Percentiles rank a stretch among this genome's conserved stretches.
These are phyloP conservation scores for Acrossocheilus fasciatus DNA, from an alignment of 2,797 vertebrate genomes.

Conservation along the genomic window DNA sequence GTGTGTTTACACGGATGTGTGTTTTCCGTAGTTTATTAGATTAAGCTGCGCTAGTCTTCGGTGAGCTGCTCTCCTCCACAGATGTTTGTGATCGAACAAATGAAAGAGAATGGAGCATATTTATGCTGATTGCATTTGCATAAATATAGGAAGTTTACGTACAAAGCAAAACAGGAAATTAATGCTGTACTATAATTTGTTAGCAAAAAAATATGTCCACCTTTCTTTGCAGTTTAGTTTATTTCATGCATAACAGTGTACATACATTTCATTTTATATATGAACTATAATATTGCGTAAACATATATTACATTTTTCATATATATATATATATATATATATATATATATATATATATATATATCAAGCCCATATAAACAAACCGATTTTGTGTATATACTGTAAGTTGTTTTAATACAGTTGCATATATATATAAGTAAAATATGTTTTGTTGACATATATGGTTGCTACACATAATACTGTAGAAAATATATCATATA, in stretches of 20 bases:
- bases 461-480: not conserved
- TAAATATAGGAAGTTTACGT: not conserved
- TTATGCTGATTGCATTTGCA: slow-evolving; percentile 41
- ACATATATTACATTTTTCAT: not conserved
- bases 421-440: too few relatives aligned
- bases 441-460: too few relatives aligned
- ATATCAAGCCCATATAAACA: not conserved
- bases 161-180: slow-evolving; percentile 17
- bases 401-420: too few relatives aligned
- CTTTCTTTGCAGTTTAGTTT: not conserved
- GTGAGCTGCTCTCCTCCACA: slow-evolving; percentile 13
- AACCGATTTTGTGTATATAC: too few relatives aligned
- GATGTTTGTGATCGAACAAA: slow-evolving; percentile 48
- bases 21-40: slow-evolving; percentile 49
- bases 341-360: not conserved
- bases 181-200: slow-evolving; percentile 14
- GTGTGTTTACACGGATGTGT: slow-evolving; percentile 42
- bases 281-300: not conserved
- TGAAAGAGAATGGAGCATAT: slow-evolving; percentile 9
- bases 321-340: not conserved
- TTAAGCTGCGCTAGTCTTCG: slow-evolving; percentile 34
- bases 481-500: not conserved
- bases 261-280: not conserved
- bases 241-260: not conserved
- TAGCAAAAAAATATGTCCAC: not conserved